Conservation (phyloP, 2,888 invertebrate species). For the Seira ritae region DNA sequence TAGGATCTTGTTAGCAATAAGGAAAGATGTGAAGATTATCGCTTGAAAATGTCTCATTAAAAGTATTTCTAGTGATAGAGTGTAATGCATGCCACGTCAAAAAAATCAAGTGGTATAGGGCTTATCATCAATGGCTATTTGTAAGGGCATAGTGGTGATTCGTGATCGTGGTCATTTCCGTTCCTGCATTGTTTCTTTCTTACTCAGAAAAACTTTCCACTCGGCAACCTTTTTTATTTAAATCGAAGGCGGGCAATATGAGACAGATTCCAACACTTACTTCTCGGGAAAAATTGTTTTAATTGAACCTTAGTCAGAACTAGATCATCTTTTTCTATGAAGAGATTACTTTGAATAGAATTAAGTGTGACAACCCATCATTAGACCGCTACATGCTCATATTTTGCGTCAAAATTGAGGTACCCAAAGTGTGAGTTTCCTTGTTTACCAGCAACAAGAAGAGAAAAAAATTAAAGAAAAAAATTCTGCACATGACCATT, state of each 20-base stretch:
- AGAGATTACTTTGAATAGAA: slow-evolving; percentile 11
- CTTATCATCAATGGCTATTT: slow-evolving; percentile 5
- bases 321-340: background rate
- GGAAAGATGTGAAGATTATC: slow-evolving; percentile 12
- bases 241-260: background rate
- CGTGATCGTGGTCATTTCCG: too few species aligned
- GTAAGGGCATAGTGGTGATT: background rate
- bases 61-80: slow-evolving; percentile 10
- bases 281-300: background rate
- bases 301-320: too few species aligned
- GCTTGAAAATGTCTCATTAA: slow-evolving; percentile 14
- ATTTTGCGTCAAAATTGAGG: background rate
- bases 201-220: background rate
- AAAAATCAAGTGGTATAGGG: too few species aligned
- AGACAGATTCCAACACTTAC: background rate
- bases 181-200: background rate
- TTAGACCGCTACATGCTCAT: background rate
- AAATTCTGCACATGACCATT: slow-evolving; percentile 19
- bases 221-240: background rate
- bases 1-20: slow-evolving; percentile 15
- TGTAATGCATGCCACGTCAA: too few species aligned
- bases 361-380: slow-evolving; percentile 5
- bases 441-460: slow-evolving; percentile 26
- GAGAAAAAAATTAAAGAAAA: slow-evolving; percentile 11
- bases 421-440: too few species aligned